Base-by-base conservation (phyloP, 2,888 invertebrate species). In the Lissocephala sabroskyi region DNA sequence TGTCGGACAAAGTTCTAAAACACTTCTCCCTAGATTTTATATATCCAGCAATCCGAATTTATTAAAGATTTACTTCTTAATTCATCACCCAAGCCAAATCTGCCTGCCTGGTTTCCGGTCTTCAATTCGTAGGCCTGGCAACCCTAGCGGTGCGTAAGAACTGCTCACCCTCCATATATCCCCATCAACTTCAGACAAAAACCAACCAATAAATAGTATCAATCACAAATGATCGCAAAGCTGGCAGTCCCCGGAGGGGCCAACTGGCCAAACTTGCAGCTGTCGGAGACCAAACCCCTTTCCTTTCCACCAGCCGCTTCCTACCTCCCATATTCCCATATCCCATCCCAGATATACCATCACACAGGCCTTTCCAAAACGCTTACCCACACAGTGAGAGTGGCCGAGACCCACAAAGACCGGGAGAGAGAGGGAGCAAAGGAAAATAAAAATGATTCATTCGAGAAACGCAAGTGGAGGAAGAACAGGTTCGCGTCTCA, bases 161-260 rank as follows among this genome's bases (percentile, higher is more conserved):
- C 35, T 23, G 23, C 23, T n/a, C n/a, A 51, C 14, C 49, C 41
- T 49, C 54, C 53, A 43, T 47, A 44, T 29, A n/a, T 49, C 29
- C 23, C 45, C 19, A 33, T 26, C 36, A 49, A 36, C 41, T 48
- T 45, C 23, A 29, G 45, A 46, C 45, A 37, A 49, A 73, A 65
- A 73, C 57, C 54, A 61, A 52, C 59, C 76, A 68, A 68, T 68
- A 68, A 68, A 73, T 68, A 68, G 68, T 68, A 76, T 68, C 76
- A 68, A 68, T 68, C 68, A 68, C 59, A 67, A 68, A 65, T 65
- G 68, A 68, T 68, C 68, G 68, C 76, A 62, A 76, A 64, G 59
- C 56, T 59, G 73, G 65, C 67, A 61, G 59, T 42, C 52, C 62
- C 76, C 73, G 59, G 62, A 73, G 68, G 73, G 50, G 16, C 32